Evolutionary conservation across 2,888 invertebrate species (phyloP).

Genomic region (Dryococelus australis): DNA sequence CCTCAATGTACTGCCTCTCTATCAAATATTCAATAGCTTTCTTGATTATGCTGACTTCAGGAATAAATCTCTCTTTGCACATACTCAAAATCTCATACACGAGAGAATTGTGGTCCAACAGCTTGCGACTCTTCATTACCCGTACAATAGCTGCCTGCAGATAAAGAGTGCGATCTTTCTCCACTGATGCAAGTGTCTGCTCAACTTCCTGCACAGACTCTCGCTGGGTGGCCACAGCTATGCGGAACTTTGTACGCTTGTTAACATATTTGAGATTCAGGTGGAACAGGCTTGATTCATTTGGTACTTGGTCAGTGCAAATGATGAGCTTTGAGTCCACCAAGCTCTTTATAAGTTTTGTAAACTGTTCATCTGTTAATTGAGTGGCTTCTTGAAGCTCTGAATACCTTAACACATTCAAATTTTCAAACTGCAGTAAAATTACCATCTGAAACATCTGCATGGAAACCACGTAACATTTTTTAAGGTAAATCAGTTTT

Average conservation of each 20-base stretch:
- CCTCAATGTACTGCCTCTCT: conserved; percentile 97
- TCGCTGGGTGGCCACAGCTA: conserved; percentile 79
- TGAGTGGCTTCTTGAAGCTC: conserved; percentile 78
- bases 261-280: conserved; percentile 86
- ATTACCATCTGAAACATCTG: conserved; percentile 90
- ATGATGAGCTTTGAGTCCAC: conserved; percentile 83
- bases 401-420: conserved; percentile 70
- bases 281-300: conserved; percentile 59
- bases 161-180: conserved; percentile 94
- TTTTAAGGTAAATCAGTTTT: conserved; percentile 79
- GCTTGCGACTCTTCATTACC: conserved; percentile 92
- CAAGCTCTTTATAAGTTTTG: conserved; percentile 83
- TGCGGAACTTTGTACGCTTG: conserved; percentile 90
- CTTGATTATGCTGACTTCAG: conserved; percentile 95
- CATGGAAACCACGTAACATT: conserved; percentile 86
- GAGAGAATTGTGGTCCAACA: conserved; percentile 83
- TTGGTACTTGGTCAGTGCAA: neutral
- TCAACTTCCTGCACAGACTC: conserved; percentile 81
- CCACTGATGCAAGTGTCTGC: conserved; percentile 80
- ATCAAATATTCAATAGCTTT: conserved; percentile 98
- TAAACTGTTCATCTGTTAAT: conserved; percentile 81
- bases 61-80: conserved; percentile 91
- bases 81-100: conserved; percentile 91
- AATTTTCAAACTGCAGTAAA: conserved; percentile 78
- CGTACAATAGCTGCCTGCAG: conserved; percentile 94